Evolutionary conservation across 2,888 invertebrate species (phyloP), one percentile per base, ranked within the genome.

Genomic region (Microctonus aethiopoides): DNA sequence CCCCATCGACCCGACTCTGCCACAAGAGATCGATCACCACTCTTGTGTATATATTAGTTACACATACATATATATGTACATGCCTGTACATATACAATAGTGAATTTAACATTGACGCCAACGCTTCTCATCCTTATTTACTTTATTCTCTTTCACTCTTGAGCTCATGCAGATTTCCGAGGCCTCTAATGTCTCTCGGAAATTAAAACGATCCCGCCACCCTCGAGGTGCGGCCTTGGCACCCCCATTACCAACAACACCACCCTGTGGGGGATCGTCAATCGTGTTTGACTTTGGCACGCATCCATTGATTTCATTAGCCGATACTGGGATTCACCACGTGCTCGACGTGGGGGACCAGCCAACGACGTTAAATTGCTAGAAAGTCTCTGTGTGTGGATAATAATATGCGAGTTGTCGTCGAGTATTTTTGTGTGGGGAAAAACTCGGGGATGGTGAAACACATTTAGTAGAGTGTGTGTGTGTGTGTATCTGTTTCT

Each of bases 281-380:
- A 80, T 81, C 80, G 79, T 79, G 79, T 81, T 84, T 82, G 81
- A 83, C 83, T 83, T 80, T 77, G 79, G 77, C 82, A 80, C 80
- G 80, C 81, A 81, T 82, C 81, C 82, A 81, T 83, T 83, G 86
- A 86, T 86, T 85, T 86, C 85, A 85, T 86, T 86, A 86, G 81
- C 76, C 82, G 83, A 85, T 83, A 84, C 78, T 77, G 78, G 46
- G 77, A 77, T 76, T 75, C 74, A 78, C 68, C 74, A 56, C 34
- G 20, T 32, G 26, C 9, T 11, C 2, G 9, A 10, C 20, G 22
- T 56, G 71, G 73, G 72, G 68, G 72, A 56, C 68, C 39, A 64
- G 62, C 52, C 67, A 70, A 72, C 73, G 71, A 75, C 71, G 71
- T 74, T 76, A 75, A 75, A 76, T 74, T 76, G 71, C 75, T 71